A percentile compares a stretch with the other conserved stretches of the same genome.
Conservation (phyloP, 2,888 invertebrate species). For the Pediacus dermestoides region DNA sequence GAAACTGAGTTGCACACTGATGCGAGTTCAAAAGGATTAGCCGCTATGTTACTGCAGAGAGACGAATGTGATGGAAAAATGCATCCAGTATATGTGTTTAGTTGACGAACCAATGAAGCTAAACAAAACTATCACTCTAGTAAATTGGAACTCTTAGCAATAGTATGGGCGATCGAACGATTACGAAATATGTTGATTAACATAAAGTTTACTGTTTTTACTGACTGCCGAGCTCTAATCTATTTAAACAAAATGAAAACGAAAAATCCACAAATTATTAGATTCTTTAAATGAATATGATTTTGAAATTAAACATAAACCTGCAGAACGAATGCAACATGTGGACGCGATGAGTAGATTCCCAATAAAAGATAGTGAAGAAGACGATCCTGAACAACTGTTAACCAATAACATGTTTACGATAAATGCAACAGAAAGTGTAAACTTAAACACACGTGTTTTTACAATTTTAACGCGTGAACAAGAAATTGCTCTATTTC, state of each 20-base stretch:
- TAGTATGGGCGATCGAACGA: slow-evolving; percentile 28
- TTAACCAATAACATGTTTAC: neutral
- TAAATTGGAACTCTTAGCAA: slow-evolving; percentile 29
- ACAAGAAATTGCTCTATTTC: slow-evolving; percentile 1
- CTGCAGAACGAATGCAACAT: slow-evolving; percentile 26
- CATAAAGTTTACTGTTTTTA: slow-evolving; percentile 15
- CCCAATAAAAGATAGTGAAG: slow-evolving; percentile 16
- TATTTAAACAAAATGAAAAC: slow-evolving; percentile 28
- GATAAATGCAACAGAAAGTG: too few species aligned
- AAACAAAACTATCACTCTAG: slow-evolving; percentile 31
- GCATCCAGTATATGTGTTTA: slow-evolving; percentile 27
- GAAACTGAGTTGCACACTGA: slow-evolving; percentile 23
- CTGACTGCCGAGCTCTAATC: slow-evolving; percentile 32
- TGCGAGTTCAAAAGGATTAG: slow-evolving; percentile 23
- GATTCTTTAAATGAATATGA: slow-evolving; percentile 28
- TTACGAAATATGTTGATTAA: slow-evolving; percentile 26
- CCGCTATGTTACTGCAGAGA: slow-evolving; percentile 31
- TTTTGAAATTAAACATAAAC: slow-evolving; percentile 24
- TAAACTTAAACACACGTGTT: too few species aligned
- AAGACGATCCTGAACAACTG: slow-evolving; percentile 6
- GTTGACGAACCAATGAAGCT: slow-evolving; percentile 25
- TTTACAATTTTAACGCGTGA: too few species aligned
- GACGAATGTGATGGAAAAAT: slow-evolving; percentile 20
- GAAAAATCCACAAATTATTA: slow-evolving; percentile 26
- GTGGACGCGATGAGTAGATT: slow-evolving; percentile 29